Percentiles rank a stretch among this genome's conserved stretches.
Evolutionary conservation across 2,113 vertebrate genomes (phyloP).

Genomic region (Origma solitaria): DNA sequence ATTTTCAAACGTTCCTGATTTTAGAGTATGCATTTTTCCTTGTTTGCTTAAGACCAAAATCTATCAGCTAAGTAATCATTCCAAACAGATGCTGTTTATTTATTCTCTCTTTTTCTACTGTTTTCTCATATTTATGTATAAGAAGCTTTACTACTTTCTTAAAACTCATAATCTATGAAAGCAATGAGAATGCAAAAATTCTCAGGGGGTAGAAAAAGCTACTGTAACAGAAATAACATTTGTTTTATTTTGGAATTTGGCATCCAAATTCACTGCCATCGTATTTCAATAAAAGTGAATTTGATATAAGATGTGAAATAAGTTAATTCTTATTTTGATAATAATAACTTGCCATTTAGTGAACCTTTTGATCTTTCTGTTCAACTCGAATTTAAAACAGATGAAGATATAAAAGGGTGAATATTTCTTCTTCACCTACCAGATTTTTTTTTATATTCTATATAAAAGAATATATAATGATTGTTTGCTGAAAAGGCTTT

Average conservation of each 20-base stretch:
- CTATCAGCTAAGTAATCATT: conserved; percentile 27
- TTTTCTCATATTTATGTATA: neutral
- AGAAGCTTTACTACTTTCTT: neutral
- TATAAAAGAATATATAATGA: neutral
- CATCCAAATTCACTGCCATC: neutral
- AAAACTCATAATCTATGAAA: neutral
- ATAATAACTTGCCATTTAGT: neutral
- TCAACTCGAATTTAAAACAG: neutral
- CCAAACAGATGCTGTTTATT: conserved; percentile 13
- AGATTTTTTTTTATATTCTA: neutral
- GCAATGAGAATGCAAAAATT: neutral
- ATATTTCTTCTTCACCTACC: neutral
- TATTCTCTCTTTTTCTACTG: neutral
- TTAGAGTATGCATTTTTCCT: conserved; percentile 2
- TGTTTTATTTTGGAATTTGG: neutral
- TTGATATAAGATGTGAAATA: neutral
- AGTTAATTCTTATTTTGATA: neutral
- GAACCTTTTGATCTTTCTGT: neutral
- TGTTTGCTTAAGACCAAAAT: conserved; percentile 34
- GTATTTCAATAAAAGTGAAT: neutral
- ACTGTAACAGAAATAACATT: neutral
- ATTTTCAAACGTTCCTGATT: neutral
- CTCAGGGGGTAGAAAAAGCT: neutral
- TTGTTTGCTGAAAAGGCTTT: neutral
- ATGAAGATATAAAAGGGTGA: neutral